A percentile compares a stretch with the other conserved stretches of the same genome.
phyloP scores from a whole-genome alignment of 2,888 invertebrate species.

The Lasius fuliginosus region DNA sequence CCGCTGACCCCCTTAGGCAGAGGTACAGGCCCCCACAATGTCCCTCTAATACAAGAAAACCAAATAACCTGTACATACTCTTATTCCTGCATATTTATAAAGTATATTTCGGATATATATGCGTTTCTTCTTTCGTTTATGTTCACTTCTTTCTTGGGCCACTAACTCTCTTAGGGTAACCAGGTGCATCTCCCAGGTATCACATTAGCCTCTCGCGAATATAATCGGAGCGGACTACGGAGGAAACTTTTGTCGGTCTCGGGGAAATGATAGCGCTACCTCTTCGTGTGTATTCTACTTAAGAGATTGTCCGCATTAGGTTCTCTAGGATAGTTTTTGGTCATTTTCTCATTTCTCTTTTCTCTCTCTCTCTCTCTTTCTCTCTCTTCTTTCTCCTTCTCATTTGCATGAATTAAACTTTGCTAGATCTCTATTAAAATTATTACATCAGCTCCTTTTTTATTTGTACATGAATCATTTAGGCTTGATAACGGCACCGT shows the following conservation, averaged over 20 bases:
- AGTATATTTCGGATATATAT: constrained; percentile 63
- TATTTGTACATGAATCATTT: constrained; percentile 55
- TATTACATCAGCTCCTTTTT: constrained; percentile 50
- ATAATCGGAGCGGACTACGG: constrained; percentile 13
- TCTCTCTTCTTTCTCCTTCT: constrained; percentile 38
- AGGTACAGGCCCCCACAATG: constrained; percentile 85
- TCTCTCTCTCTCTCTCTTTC: constrained; percentile 49
- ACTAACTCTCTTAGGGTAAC: constrained; percentile 84
- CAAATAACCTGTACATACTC: constrained; percentile 50
- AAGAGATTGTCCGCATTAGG: constrained; percentile 63
- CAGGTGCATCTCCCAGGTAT: constrained; percentile 22
- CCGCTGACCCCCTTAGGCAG: constrained; percentile 88
- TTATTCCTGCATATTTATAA: constrained; percentile 56
- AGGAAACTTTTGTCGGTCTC: constrained; percentile 2
- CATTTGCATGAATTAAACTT: constrained; percentile 66
- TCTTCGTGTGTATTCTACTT: constrained; percentile 3
- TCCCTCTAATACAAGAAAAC: constrained; percentile 62
- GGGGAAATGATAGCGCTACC: not conserved
- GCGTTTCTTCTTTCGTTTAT: constrained; percentile 62
- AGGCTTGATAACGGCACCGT: constrained; percentile 4
- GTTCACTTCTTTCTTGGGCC: constrained; percentile 76
- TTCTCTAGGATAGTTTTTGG: constrained; percentile 83
- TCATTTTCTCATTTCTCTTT: constrained; percentile 75
- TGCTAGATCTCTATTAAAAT: constrained; percentile 26
- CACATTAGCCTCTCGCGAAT: constrained; percentile 3